Base-by-base conservation (phyloP, 1,140 invertebrate genomes). In the Brachionus sp. region DNA sequence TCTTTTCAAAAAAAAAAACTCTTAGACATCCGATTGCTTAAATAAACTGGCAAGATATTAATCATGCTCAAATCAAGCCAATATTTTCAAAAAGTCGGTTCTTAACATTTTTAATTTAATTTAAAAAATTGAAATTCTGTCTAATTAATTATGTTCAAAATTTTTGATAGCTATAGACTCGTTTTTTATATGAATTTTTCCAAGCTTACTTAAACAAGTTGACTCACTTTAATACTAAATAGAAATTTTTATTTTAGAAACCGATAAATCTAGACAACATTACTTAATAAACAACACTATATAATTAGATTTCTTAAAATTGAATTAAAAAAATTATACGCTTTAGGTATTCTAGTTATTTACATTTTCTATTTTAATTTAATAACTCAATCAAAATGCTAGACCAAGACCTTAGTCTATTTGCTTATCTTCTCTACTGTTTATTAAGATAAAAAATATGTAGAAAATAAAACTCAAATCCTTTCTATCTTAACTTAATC, bases 71-170 rank as follows among this genome's bases (percentile, higher is more conserved):
- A 57, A 57, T 19, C 50, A 57, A 9, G n/a, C n/a, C 50, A 57
- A 57, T 23, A 7, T 57, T 57, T 57, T 10, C n/a, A 19, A 57
- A 57, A 57, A 57, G 50, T 57, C 50, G 50, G 19, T 25, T 57
- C 50, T 57, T 53, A 57, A 57, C 50, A 57, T 57, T 57, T 57
- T 57, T 57, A 57, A 57, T 57, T 25, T 19, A 57, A 57, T 57
- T 57, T 19, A 57, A 50, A 50, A 53, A 57, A 57, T 23, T 57
- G 5, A 57, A 57, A 57, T 57, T 57, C 50, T 9, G 9, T 19
- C 50, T 57, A 23, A 57, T 57, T 57, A 57, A 57, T 57, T 57
- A 57, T 29, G 29, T 57, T 19, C 2, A 16, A 5, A 57, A 57
- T 19, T 19, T 25, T 57, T 57, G 2, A 57, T 19, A 57, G 50